Conservation (phyloP, 2,113 vertebrate genomes). For the Prietella phreatophila region DNA sequence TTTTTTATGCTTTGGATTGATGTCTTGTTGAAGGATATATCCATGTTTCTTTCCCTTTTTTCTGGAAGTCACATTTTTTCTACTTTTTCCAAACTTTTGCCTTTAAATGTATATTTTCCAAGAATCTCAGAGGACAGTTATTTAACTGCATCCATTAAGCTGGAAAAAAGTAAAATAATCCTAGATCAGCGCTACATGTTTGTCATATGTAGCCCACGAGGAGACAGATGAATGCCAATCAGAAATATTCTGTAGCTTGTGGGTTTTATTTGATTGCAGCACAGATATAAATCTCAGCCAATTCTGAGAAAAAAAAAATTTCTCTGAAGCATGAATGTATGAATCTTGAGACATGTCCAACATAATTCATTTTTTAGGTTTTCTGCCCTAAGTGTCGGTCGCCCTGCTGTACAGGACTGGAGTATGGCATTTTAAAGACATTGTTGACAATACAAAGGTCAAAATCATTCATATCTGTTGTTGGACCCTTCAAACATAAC, state of each 20-base stretch:
- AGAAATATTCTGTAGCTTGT: conserved; percentile 19
- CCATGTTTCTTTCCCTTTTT: background rate
- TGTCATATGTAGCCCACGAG: background rate
- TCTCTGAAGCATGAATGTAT: background rate
- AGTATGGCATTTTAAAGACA: background rate
- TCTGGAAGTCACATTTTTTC: too few species aligned
- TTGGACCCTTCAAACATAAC: conserved; percentile 50
- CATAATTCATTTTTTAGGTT: background rate
- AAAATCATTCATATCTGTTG: conserved; percentile 70
- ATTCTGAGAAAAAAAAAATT: background rate
- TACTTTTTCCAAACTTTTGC: background rate
- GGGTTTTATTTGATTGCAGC: conserved; percentile 11
- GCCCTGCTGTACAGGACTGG: too few species aligned
- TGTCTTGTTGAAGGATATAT: too few species aligned
- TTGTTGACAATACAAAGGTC: conserved; percentile 62
- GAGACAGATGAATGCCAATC: background rate
- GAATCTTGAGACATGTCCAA: background rate
- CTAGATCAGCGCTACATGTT: conserved; percentile 5
- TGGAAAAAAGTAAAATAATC: conserved; percentile 4
- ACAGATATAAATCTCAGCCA: conserved; percentile 13
- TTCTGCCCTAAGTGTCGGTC: background rate
- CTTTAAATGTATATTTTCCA: background rate
- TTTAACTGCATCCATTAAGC: background rate
- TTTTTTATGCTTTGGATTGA: background rate
- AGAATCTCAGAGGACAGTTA: background rate